Evolutionary conservation across 2,888 invertebrate genomes (phyloP).

Genomic region (Meliscaeva auricollis): DNA sequence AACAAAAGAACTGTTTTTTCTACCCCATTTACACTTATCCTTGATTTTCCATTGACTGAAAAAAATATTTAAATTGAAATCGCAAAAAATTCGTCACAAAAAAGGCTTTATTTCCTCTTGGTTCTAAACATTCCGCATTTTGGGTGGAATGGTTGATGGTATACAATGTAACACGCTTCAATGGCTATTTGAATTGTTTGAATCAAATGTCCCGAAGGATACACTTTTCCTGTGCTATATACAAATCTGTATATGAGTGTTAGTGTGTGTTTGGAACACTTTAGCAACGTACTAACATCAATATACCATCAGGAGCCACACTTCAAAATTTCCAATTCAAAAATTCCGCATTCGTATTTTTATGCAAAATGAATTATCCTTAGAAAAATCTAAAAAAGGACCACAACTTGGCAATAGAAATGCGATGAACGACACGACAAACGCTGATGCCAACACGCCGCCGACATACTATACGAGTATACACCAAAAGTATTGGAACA

Average conservation of each 20-base stretch:
- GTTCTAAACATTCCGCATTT: background rate
- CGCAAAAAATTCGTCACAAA: background rate
- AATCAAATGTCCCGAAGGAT: slow-evolving; percentile 67
- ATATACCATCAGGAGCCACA: slow-evolving; percentile 37
- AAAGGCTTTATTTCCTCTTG: background rate
- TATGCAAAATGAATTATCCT: slow-evolving; percentile 74
- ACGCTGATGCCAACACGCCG: background rate
- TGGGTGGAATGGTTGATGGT: background rate
- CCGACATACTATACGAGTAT: background rate
- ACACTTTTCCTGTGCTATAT: background rate
- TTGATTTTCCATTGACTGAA: background rate
- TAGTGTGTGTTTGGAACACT: slow-evolving; percentile 4
- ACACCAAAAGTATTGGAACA: slow-evolving; percentile 8
- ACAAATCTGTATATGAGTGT: background rate
- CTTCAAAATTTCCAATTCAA: slow-evolving; percentile 72
- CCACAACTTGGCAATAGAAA: background rate
- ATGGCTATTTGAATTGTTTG: slow-evolving; percentile 68
- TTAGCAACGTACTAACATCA: background rate
- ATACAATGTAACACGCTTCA: slow-evolving; percentile 55
- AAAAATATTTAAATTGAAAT: slow-evolving; percentile 7
- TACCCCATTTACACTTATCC: background rate
- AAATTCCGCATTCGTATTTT: slow-evolving; percentile 71
- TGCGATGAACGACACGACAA: slow-evolving; percentile 35
- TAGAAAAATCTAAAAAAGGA: slow-evolving; percentile 40
- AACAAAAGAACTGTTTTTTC: no score